Evolutionary conservation across 2,113 vertebrate species (phyloP).

Genomic region (Craseonycteris thonglongyai): DNA sequence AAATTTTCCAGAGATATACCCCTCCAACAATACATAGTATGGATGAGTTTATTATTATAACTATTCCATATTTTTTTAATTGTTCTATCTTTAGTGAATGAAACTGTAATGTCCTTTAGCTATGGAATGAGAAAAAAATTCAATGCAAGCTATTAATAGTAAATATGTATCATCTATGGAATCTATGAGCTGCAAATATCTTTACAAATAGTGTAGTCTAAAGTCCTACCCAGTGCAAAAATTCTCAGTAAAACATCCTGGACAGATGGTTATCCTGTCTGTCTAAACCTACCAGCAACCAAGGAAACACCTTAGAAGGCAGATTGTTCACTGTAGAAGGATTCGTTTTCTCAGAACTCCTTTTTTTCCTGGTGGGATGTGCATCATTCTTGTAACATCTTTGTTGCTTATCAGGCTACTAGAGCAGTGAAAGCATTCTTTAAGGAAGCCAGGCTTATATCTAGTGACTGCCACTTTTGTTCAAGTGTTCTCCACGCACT

Average conservation of each 20-base stretch:
- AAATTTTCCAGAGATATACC: slow-evolving; percentile 53
- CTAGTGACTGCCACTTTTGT: background rate
- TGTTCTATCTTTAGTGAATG: slow-evolving; percentile 35
- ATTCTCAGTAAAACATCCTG: slow-evolving; percentile 47
- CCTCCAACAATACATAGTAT: background rate
- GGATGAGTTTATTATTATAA: slow-evolving; percentile 50
- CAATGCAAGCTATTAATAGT: slow-evolving; percentile 52
- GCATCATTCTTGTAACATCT: background rate
- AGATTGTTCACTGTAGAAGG: background rate
- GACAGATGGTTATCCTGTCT: slow-evolving; percentile 47
- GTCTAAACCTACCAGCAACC: background rate
- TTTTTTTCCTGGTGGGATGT: background rate
- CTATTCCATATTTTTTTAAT: slow-evolving; percentile 7
- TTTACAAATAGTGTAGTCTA: slow-evolving; percentile 51
- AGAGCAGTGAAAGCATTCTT: background rate
- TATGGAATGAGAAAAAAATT: slow-evolving; percentile 8
- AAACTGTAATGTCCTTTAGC: slow-evolving; percentile 49
- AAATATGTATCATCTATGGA: slow-evolving; percentile 27
- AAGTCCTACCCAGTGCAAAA: slow-evolving; percentile 25
- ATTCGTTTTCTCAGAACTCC: background rate
- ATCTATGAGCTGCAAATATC: slow-evolving; percentile 64
- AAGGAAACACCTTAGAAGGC: background rate
- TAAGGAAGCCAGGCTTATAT: background rate
- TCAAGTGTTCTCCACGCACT: background rate
- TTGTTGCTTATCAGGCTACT: background rate